Percentiles rank a stretch among this genome's conserved stretches.
These are phyloP conservation scores for Harpagus bidentatus DNA, from an alignment of 2,113 vertebrate genomes.

Conservation along the genomic window DNA sequence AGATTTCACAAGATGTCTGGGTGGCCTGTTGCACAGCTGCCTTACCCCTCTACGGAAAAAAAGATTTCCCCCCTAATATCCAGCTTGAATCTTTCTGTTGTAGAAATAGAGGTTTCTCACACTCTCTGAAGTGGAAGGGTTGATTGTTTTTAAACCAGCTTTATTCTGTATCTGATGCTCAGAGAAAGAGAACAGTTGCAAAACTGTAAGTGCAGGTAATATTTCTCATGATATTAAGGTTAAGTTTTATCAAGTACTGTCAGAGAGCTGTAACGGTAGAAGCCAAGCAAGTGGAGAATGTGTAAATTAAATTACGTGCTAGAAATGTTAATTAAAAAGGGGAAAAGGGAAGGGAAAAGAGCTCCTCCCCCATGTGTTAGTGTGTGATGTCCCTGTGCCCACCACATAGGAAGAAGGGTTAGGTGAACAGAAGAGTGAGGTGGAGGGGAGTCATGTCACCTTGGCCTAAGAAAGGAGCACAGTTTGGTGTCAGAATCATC, in stretches of 20 bases:
- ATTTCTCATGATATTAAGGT: not conserved
- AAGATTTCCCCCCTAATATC: not conserved
- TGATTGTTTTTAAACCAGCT: not conserved
- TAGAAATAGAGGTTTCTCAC: not conserved
- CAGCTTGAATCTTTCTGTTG: not conserved
- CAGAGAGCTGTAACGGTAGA: not conserved
- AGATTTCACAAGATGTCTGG: not conserved
- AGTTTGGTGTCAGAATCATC: not conserved
- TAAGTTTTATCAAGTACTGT: not conserved
- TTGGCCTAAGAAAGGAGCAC: not conserved
- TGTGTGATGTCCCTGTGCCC: not conserved
- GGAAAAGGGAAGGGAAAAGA: not conserved
- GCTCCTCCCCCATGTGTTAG: not conserved
- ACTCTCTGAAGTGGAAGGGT: not conserved
- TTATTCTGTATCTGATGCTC: not conserved
- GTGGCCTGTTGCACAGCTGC: not conserved
- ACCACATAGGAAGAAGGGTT: not conserved
- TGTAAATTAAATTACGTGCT: not conserved
- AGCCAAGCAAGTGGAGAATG: not conserved
- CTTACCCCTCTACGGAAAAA: not conserved
- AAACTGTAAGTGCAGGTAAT: not conserved
- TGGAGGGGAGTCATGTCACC: not conserved
- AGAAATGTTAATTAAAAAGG: not conserved
- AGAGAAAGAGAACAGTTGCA: not conserved
- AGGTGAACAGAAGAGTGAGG: not conserved